Base-by-base conservation (phyloP, 2,888 invertebrate species). In the Creontiades dilutus region DNA sequence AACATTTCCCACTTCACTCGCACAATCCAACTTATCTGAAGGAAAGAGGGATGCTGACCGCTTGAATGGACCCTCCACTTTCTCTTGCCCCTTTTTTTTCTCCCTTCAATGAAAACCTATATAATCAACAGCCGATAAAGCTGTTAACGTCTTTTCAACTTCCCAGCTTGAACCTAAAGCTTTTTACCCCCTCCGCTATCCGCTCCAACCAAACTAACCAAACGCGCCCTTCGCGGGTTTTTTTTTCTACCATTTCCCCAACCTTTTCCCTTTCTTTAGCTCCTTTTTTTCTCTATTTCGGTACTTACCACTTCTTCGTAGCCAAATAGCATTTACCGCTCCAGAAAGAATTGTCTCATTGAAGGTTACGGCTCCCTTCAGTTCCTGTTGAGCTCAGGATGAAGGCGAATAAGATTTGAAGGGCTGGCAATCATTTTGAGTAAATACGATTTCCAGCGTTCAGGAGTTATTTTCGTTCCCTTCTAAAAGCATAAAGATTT, bases 71-170 rank as follows among this genome's bases (percentile, higher is more conserved):
- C 86, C 48, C 82, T 82, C 82, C 82, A 82, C 82, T 82, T 82
- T 86, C 86, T 61, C 47, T 68, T 52, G 37, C 28, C 61, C 37
- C 48, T 48, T 82, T 81, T 37, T 23, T 55, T 28, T 46, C 68
- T 46, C 55, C 76, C 68, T 86, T 86, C 86, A 86, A 75, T 86
- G 86, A 86, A 86, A 86, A 68, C 86, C 86, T 86, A 86, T 86
- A 75, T 86, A 86, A 86, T 86, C 86, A 86, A 86, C 86, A 68
- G 68, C 75, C 86, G 86, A 86, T 86, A 86, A 86, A 86, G 86
- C 86, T 55, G 86, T 86, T 86, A 86, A 68, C 68, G 86, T 75
- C 86, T 75, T 86, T 86, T 86, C 86, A 86, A 47, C 46, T 48
- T 57, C n/a, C 37, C 47, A 37, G n/a, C 82, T 27, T 28, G 52